Percentiles rank a stretch among this genome's conserved stretches.
phyloP scores from a whole-genome alignment of 2,888 invertebrate genomes.

The Drosophila parthenogenetica region DNA sequence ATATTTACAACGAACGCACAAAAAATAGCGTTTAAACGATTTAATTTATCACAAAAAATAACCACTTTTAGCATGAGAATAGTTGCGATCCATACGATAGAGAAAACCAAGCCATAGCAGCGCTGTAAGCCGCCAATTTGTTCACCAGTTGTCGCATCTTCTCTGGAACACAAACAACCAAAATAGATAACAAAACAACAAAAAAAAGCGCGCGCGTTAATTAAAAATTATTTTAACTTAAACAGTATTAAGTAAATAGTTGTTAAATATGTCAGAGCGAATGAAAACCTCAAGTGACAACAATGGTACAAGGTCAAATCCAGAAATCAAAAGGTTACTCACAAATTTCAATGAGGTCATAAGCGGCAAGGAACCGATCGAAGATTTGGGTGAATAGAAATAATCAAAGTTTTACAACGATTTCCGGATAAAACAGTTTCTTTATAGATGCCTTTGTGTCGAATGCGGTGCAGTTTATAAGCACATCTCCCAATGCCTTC shows the following conservation, averaged over 20 bases:
- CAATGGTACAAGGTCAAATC: conserved; percentile 9
- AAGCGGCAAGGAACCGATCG: conserved; percentile 6
- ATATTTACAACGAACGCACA: conserved; percentile 1
- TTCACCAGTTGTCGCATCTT: conserved; percentile 26
- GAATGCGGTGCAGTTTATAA: conserved; percentile 40
- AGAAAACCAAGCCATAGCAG: neutral
- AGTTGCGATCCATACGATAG: neutral
- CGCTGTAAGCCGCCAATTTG: conserved; percentile 22
- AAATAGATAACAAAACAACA: too few relatives aligned
- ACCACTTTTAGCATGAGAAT: conserved; percentile 16
- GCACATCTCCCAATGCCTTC: conserved; percentile 19
- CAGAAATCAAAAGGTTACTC: conserved; percentile 11
- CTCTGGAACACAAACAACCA: neutral
- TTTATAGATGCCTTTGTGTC: conserved; percentile 35
- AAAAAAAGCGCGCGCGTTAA: conserved; percentile 19
- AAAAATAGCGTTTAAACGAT: neutral
- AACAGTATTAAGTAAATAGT: neutral
- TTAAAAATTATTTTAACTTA: neutral
- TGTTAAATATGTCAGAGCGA: neutral
- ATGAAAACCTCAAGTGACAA: neutral
- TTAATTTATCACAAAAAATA: conserved; percentile 3
- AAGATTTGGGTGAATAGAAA: conserved; percentile 23
- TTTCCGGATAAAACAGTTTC: neutral
- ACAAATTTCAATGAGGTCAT: conserved; percentile 13
- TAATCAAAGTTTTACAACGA: too few relatives aligned